Base-by-base conservation (phyloP, 2,797 vertebrate species). In the Pteronotus mesoamericanus region DNA sequence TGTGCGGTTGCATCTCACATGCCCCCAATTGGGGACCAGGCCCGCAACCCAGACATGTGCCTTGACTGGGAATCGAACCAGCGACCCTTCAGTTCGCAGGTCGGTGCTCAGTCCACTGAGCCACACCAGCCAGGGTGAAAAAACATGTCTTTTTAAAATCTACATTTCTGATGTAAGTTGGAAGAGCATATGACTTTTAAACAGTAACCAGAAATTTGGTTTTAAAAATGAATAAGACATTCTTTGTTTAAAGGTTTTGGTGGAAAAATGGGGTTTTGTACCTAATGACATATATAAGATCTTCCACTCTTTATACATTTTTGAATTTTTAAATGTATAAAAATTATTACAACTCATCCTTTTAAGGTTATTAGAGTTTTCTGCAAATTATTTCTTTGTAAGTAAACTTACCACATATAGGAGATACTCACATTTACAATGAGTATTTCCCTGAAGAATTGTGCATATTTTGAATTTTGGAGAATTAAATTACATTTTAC, bases 401-500 rank as follows among this genome's bases (percentile, higher is more conserved):
- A 14, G 72, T 19, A 7, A 95, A 29, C n/a, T 88, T 94, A 86
- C 92, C 26, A 68, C 55, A 9, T 34, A 91, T 74, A 75, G 24
- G 6, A 88, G n/a, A 21, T 46, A 74, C 12, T 94, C 10, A 89
- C 34, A 75, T 78, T 93, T 90, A 19, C 22, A 86, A 51, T 71
- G 29, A 91, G 15, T 46, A 74, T 91, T 86, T 89, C 21, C 42
- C 64, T 75, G 15, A 91, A 82, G 68, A 68, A 69, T 59, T 88
- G 22, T 80, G 21, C 5, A 74, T 82, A 93, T 48, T 10, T 1
- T 89, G 26, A 86, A 86, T 44, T 93, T 91, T 91, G 34, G 79
- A 78, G 85, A 94, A 77, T 88, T 71, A 91, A 89, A 72, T 86
- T 72, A 46, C 21, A 82, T 74, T 96, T 89, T 89, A 78, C 57